Evolutionary conservation across 2,888 invertebrate genomes (phyloP).

Genomic region (Heliconius ismenius): DNA sequence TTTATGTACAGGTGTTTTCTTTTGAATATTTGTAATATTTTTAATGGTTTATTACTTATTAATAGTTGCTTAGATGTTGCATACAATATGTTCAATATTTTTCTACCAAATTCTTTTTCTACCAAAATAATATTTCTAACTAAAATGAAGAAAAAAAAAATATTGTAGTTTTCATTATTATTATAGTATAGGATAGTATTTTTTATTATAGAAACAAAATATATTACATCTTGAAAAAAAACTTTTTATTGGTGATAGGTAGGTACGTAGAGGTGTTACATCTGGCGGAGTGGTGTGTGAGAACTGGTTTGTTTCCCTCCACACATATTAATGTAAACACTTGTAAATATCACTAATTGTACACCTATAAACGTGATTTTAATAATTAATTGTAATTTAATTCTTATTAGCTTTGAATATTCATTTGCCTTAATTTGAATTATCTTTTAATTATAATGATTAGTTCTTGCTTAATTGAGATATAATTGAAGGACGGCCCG

Average conservation of each 20-base stretch:
- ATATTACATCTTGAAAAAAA: no score
- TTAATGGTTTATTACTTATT: neutral
- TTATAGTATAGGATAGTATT: no score
- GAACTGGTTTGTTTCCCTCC: neutral
- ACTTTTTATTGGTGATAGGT: neutral
- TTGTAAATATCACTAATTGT: constrained; percentile 21
- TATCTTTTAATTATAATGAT: constrained; percentile 18
- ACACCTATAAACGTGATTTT: constrained; percentile 11
- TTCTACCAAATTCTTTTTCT: no score
- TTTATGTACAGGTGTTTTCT: neutral
- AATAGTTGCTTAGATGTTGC: no score
- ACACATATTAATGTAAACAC: constrained; percentile 2
- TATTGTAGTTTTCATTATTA: no score
- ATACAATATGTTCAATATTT: no score
- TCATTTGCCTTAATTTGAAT: constrained; percentile 19
- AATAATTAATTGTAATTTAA: constrained; percentile 19
- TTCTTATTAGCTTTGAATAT: constrained; percentile 16
- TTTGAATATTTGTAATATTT: neutral
- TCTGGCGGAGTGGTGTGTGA: constrained; percentile 2
- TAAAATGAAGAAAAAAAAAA: no score
- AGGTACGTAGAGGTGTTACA: neutral
- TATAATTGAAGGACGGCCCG: neutral
- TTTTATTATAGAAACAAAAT: no score
- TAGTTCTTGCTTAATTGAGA: constrained; percentile 20
- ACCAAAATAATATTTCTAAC: no score